phyloP scores from a whole-genome alignment of 2,113 vertebrate genomes.

The Taurulus bubalis region DNA sequence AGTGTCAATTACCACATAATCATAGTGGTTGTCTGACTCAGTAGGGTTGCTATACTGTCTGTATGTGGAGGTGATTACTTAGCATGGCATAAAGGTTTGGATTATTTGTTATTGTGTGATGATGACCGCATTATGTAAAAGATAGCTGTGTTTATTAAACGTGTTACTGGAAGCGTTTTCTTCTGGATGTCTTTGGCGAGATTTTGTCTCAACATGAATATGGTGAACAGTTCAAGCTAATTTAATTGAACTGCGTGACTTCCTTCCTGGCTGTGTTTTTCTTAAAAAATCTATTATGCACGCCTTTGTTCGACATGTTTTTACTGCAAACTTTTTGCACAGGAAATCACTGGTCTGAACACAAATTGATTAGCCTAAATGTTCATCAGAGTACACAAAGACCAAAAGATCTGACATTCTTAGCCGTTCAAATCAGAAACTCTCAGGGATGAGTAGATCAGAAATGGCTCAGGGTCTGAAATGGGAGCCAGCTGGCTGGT shows the following conservation, averaged over 20 bases:
- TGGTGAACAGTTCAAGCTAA: slow-evolving; percentile 6
- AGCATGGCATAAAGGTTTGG: background rate
- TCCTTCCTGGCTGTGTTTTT: slow-evolving; percentile 7
- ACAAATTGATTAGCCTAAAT: slow-evolving; percentile 73
- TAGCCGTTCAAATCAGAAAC: slow-evolving; percentile 45
- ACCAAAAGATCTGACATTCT: slow-evolving; percentile 55
- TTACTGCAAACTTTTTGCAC: slow-evolving; percentile 52
- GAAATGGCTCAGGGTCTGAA: slow-evolving; percentile 61
- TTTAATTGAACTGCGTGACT: background rate
- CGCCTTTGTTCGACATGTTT: slow-evolving; percentile 46
- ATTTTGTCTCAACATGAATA: slow-evolving; percentile 9
- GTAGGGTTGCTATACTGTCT: slow-evolving; percentile 6
- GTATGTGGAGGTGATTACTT: slow-evolving; percentile 1
- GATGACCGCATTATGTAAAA: slow-evolving; percentile 22
- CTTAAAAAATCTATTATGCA: slow-evolving; percentile 44
- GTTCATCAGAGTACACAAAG: slow-evolving; percentile 60
- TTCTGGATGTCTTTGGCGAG: background rate
- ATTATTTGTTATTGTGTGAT: slow-evolving; percentile 9
- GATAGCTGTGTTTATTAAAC: slow-evolving; percentile 16
- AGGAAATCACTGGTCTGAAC: slow-evolving; percentile 63
- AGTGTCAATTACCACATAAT: slow-evolving; percentile 26
- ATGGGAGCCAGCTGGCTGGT: slow-evolving; percentile 62
- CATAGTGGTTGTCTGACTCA: slow-evolving; percentile 15
- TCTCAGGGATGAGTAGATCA: slow-evolving; percentile 45
- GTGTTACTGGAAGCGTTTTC: background rate